A percentile compares a stretch with the other conserved stretches of the same genome.
Conservation (phyloP, 2,113 vertebrate species). For the Macheiramphus alcinus region DNA sequence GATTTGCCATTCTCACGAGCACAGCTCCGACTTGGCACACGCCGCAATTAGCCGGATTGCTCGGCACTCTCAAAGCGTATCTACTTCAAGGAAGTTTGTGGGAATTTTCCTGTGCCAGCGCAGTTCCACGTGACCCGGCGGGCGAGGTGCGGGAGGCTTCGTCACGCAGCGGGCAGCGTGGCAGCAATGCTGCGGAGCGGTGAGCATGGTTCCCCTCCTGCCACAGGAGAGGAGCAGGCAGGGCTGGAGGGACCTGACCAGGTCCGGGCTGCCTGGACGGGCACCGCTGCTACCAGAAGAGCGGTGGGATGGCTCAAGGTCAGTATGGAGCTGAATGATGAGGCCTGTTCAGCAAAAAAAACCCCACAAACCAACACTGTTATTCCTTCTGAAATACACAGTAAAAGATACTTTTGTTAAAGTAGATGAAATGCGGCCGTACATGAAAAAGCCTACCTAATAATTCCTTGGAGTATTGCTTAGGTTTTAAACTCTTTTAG, state of each 20-base stretch:
- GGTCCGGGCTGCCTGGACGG: fast-evolving
- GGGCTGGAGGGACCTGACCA: neutral
- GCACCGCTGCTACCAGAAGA: neutral
- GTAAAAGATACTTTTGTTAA: neutral
- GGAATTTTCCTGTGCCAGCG: too few species aligned
- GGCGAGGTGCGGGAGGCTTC: neutral
- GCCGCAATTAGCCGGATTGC: fast-evolving
- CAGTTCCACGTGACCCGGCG: fast-evolving
- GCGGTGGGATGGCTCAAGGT: fast-evolving
- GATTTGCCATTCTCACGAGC: neutral
- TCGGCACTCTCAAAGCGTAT: fast-evolving
- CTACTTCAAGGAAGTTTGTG: too few species aligned
- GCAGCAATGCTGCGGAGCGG: neutral
- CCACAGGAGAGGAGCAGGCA: neutral
- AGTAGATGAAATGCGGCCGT: neutral
- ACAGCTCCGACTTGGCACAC: fast-evolving
- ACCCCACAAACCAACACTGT: fast-evolving
- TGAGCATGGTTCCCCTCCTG: too few species aligned
- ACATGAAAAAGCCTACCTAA: neutral
- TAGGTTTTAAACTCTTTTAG: neutral
- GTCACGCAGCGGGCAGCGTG: neutral
- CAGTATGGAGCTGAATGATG: fast-evolving
- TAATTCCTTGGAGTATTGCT: neutral
- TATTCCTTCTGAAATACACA: neutral
- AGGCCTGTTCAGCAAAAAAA: neutral